These are phyloP conservation scores for Phenganax subtilis DNA, from an alignment of 92 coral and sea anemone species.

Conservation along the genomic window DNA sequence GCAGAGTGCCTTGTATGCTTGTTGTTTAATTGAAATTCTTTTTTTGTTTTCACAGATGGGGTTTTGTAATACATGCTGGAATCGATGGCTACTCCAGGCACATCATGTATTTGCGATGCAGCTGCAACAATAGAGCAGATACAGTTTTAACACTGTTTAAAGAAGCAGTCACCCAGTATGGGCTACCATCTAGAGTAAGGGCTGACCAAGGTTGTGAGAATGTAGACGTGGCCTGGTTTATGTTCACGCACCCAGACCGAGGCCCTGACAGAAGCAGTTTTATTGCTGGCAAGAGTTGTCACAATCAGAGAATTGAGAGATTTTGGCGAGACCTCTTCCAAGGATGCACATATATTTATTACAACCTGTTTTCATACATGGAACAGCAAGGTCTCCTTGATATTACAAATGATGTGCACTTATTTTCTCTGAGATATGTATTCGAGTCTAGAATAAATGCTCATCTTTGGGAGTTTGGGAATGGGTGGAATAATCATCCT, in stretches of 20 bases:
- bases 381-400: slow-evolving; percentile 51
- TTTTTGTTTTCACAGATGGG: slow-evolving; percentile 45
- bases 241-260: slow-evolving; percentile 1
- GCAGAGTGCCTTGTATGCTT: not conserved
- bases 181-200: slow-evolving; percentile 58
- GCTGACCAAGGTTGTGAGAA: slow-evolving; percentile 61
- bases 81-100: slow-evolving; percentile 60
- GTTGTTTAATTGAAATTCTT: not conserved
- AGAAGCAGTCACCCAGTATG: slow-evolving; percentile 52
- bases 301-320: slow-evolving; percentile 29
- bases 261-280: slow-evolving; percentile 7
- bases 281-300: slow-evolving; percentile 5
- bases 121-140: slow-evolving; percentile 54
- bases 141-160: slow-evolving; percentile 53
- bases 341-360: slow-evolving; percentile 51
- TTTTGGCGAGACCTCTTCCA: slow-evolving; percentile 53
- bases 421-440: slow-evolving; percentile 56
- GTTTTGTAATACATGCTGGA: slow-evolving; percentile 57
- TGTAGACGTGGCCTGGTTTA: slow-evolving; percentile 48
- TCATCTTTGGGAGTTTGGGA: slow-evolving; percentile 48
- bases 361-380: slow-evolving; percentile 51
- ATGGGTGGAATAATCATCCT: slow-evolving; percentile 62
- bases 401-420: slow-evolving; percentile 50
- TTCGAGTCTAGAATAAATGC: slow-evolving; percentile 45
- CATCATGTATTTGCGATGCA: slow-evolving; percentile 50